Conservation (phyloP, 2,888 invertebrate species). For the Flexamia atlantica region DNA sequence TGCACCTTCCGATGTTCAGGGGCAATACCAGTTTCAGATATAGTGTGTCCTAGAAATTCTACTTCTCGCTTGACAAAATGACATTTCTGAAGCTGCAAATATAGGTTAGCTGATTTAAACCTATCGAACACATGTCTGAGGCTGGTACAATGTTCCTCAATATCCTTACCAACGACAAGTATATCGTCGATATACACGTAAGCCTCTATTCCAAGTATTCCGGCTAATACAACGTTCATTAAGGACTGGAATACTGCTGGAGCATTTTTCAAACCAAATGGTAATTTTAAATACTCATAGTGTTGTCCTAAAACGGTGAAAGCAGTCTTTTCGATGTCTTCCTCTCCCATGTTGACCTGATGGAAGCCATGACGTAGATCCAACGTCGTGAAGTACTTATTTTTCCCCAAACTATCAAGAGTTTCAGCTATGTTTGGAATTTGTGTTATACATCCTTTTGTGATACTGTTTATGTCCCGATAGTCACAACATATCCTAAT, state of each 20-base stretch:
- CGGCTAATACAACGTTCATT: neutral
- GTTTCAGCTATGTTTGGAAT: constrained; percentile 66
- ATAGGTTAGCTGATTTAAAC: neutral
- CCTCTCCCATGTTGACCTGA: constrained; percentile 64
- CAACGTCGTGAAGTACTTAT: constrained; percentile 65
- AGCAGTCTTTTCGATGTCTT: constrained; percentile 56
- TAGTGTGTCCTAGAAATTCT: constrained; percentile 14
- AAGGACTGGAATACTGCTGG: constrained; percentile 19
- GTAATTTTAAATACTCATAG: constrained; percentile 29
- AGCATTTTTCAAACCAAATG: constrained; percentile 6
- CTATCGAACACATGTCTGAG: neutral
- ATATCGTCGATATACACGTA: constrained; percentile 45
- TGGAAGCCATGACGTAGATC: constrained; percentile 66
- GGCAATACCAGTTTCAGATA: too few species aligned
- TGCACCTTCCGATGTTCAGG: too few species aligned
- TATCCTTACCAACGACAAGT: neutral
- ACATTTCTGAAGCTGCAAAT: constrained; percentile 20
- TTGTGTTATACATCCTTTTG: too few species aligned
- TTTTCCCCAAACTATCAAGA: constrained; percentile 65
- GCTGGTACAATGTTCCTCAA: neutral
- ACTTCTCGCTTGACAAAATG: constrained; percentile 16
- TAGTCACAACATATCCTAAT: constrained; percentile 56
- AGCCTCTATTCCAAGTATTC: neutral
- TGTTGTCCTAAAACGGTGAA: constrained; percentile 24
- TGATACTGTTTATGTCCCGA: constrained; percentile 63